These are phyloP conservation scores for Drosophila mayaguana DNA, from an alignment of 2,888 invertebrate species.

Conservation along the genomic window DNA sequence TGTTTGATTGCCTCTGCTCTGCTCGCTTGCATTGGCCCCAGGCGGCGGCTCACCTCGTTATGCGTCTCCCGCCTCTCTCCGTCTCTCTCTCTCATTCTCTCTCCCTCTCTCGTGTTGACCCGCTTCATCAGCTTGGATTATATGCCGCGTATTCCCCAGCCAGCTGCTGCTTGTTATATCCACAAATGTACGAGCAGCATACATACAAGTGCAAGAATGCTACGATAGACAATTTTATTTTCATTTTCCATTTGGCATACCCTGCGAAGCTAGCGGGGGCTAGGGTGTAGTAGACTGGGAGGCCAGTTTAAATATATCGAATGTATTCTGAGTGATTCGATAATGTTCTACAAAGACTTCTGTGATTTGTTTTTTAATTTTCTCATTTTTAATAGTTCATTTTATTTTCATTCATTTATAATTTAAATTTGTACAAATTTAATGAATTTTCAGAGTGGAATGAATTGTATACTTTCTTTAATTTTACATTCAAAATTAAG, in stretches of 20 bases:
- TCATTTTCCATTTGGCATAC: constrained; percentile 68
- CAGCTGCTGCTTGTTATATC: constrained; percentile 58
- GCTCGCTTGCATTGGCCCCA: constrained; percentile 67
- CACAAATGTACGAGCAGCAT: constrained; percentile 26
- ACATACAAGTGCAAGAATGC: constrained; percentile 22
- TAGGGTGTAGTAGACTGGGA: neutral
- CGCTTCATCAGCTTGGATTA: constrained; percentile 36
- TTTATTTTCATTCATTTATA: no score
- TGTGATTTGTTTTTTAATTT: no score
- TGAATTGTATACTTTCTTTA: no score
- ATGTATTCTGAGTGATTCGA: no score
- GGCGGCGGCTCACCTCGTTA: constrained; percentile 58
- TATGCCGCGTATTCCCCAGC: constrained; percentile 65
- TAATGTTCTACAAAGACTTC: no score
- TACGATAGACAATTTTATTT: constrained; percentile 71
- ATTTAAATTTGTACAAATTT: no score
- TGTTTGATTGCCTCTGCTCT: constrained; percentile 77
- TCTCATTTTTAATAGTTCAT: no score
- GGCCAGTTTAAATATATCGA: no score
- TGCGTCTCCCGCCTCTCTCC: constrained; percentile 13
- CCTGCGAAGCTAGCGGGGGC: neutral
- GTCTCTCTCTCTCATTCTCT: no score
- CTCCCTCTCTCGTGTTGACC: neutral
- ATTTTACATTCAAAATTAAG: no score
- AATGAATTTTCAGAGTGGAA: no score